Conservation (phyloP, 1,140 invertebrate species). For the Drosophila miranda region DNA sequence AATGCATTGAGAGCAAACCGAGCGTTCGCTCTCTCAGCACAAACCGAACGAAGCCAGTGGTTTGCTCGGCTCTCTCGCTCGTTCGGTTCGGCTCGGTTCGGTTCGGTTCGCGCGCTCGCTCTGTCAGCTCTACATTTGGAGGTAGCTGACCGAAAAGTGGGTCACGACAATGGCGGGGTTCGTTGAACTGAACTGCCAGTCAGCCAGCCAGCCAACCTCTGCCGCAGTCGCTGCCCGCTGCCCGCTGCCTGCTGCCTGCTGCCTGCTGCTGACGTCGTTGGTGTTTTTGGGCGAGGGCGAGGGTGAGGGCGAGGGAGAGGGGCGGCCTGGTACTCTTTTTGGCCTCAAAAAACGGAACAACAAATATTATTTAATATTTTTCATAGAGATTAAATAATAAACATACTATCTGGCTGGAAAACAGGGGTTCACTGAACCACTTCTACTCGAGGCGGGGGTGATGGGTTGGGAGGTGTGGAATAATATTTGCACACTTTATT, state of each 20-base stretch:
- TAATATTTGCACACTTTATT: constrained; percentile 46
- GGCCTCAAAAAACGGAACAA: constrained; percentile 64
- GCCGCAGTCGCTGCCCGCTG: constrained; percentile 47
- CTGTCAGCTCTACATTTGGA: constrained; percentile 80
- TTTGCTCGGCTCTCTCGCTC: constrained; percentile 6
- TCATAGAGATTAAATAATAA: constrained; percentile 49
- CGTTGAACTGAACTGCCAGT: constrained; percentile 80
- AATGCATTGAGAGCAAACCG: constrained; percentile 65
- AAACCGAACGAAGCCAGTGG: constrained; percentile 2
- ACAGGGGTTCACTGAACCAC: too few species aligned
- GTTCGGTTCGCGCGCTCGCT: constrained; percentile 25
- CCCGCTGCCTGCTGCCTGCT: constrained; percentile 2
- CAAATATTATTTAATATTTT: constrained; percentile 74
- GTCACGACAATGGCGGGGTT: constrained; percentile 82
- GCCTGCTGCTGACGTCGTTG: constrained; percentile 29
- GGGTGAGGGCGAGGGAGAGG: constrained; percentile 3
- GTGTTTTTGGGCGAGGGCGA: constrained; percentile 53
- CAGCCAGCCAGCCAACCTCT: constrained; percentile 54
- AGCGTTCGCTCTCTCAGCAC: constrained; percentile 41
- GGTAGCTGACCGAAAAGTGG: constrained; percentile 82
- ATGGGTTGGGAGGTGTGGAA: neutral
- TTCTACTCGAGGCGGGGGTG: too few species aligned
- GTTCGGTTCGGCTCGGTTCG: constrained; percentile 18
- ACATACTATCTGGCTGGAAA: neutral
- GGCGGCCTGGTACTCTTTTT: constrained; percentile 35